Conservation (phyloP, 2,113 vertebrate species). For the Meles meles region DNA sequence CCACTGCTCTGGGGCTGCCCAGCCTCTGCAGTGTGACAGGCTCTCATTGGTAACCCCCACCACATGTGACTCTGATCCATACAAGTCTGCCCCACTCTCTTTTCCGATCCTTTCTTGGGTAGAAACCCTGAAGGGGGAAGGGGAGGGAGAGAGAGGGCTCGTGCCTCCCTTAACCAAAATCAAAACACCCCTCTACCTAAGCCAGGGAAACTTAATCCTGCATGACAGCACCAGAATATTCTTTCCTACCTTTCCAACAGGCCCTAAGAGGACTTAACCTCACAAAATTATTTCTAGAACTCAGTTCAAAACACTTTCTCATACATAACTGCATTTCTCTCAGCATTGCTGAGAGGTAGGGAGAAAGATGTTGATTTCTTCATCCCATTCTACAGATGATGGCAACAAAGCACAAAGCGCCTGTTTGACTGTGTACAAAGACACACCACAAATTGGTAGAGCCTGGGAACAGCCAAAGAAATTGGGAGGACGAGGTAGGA, state of each 20-base stretch:
- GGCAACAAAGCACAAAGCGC: not conserved
- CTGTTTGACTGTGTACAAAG: not conserved
- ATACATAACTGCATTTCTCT: not conserved
- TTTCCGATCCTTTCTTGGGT: not conserved
- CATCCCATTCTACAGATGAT: not conserved
- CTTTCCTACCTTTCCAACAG: not conserved
- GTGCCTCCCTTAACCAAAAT: not conserved
- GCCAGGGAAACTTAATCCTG: not conserved
- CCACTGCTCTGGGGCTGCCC: not conserved
- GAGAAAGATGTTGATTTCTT: not conserved
- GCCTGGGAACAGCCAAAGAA: not conserved
- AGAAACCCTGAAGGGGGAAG: not conserved
- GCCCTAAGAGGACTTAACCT: not conserved
- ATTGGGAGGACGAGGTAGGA: not conserved
- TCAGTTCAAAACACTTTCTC: not conserved
- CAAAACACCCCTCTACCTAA: not conserved
- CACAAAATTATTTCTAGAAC: not conserved
- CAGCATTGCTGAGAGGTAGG: not conserved
- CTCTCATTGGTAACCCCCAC: not conserved
- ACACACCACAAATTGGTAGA: not conserved
- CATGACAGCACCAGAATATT: not conserved
- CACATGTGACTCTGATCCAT: not conserved
- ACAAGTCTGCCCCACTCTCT: not conserved
- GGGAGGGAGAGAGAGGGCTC: no score
- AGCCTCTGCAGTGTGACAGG: not conserved